Percentiles rank a stretch among this genome's conserved stretches.
Conservation (phyloP, 1,140 invertebrate genomes). For the Helicoverpa armigera region DNA sequence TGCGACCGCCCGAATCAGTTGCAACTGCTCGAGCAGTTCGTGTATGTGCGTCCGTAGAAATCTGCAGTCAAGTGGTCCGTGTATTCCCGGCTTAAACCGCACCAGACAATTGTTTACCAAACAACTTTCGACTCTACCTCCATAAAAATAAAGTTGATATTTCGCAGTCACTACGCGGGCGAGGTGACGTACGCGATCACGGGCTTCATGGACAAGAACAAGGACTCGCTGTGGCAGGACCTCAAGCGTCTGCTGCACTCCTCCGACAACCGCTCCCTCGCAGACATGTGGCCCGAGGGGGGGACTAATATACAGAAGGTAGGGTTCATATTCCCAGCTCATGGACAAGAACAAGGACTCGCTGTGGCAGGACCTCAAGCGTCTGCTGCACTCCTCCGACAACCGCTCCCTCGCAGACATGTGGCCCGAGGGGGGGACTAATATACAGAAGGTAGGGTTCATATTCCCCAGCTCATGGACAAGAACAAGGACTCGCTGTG, state of each 20-base stretch:
- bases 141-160: background rate
- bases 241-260: conserved; percentile 96
- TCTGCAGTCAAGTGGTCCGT: no score
- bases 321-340: conserved; percentile 38
- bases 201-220: conserved; percentile 98
- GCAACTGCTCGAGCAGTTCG: no score
- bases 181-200: conserved; percentile 96
- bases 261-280: conserved; percentile 91
- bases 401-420: conserved; percentile 92
- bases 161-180: conserved; percentile 95
- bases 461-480: background rate
- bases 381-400: conserved; percentile 93
- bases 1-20: no score
- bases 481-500: no score
- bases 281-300: conserved; percentile 98
- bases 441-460: conserved; percentile 92
- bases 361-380: conserved; percentile 98
- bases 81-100: no score
- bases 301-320: conserved; percentile 95
- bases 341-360: conserved; percentile 94
- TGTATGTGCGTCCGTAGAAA: no score
- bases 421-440: conserved; percentile 98
- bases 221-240: conserved; percentile 98
- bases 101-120: no score
- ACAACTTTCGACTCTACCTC: background rate